These are phyloP conservation scores for Frankliniella fusca DNA, from an alignment of 2,888 invertebrate species.

Conservation along the genomic window DNA sequence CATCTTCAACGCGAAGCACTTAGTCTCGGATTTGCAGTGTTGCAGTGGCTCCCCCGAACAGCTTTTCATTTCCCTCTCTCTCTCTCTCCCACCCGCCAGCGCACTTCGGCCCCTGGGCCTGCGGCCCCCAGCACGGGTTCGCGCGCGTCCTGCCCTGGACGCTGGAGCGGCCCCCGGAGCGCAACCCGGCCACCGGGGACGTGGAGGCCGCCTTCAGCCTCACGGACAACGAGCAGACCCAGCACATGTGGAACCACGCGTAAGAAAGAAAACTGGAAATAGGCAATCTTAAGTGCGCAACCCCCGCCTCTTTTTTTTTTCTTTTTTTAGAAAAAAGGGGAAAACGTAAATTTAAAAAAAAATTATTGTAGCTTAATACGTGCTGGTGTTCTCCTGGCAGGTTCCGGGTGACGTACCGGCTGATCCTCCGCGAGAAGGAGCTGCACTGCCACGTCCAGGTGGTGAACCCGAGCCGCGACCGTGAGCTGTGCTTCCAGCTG, in stretches of 20 bases:
- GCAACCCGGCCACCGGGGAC: constrained; percentile 77
- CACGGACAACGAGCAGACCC: constrained; percentile 87
- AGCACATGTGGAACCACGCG: constrained; percentile 92
- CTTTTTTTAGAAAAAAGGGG: too few relatives aligned
- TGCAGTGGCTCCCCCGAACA: too few relatives aligned
- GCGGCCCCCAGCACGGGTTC: constrained; percentile 95
- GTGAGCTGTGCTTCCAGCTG: constrained; percentile 86
- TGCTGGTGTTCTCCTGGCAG: constrained; percentile 49
- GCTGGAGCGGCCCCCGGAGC: constrained; percentile 81
- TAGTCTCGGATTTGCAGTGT: too few relatives aligned
- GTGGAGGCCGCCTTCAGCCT: constrained; percentile 88
- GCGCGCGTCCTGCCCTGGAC: constrained; percentile 90
- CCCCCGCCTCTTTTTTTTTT: too few relatives aligned
- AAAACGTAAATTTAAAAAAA: too few relatives aligned
- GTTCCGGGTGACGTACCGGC: constrained; percentile 86
- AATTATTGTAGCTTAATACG: too few relatives aligned
- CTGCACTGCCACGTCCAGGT: constrained; percentile 90
- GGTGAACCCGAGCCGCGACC: constrained; percentile 88
- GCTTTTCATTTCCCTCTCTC: background rate
- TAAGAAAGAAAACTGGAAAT: too few relatives aligned
- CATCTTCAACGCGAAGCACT: too few relatives aligned
- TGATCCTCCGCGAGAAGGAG: constrained; percentile 86
- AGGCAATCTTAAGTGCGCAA: too few relatives aligned
- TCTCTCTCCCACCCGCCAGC: constrained; percentile 53
- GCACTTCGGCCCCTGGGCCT: constrained; percentile 92